Conservation (phyloP, 2,888 invertebrate species). For the Xanthorhoe designata region DNA sequence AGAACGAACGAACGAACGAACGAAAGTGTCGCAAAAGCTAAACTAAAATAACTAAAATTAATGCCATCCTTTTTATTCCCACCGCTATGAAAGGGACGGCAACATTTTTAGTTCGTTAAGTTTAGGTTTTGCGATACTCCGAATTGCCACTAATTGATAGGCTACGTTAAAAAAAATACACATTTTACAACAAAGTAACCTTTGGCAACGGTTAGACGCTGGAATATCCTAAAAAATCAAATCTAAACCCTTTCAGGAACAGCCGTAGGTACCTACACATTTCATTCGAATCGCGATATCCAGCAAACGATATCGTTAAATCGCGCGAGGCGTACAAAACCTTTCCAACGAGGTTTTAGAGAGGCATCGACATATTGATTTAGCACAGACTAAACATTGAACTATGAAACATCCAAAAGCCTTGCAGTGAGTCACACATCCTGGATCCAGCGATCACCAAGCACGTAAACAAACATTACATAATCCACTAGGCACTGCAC, state of each 20-base stretch:
- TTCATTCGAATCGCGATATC: slow-evolving; percentile 6
- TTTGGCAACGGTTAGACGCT: not conserved
- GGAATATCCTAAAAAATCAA: not conserved
- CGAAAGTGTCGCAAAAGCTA: too few relatives aligned
- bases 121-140: too few relatives aligned
- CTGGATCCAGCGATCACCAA: slow-evolving; percentile 23
- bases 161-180: not conserved
- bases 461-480: slow-evolving; percentile 44
- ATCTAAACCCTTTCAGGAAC: not conserved
- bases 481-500: slow-evolving; percentile 45
- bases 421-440: slow-evolving; percentile 37
- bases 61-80: too few relatives aligned
- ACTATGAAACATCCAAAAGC: slow-evolving; percentile 30
- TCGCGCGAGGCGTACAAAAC: slow-evolving; percentile 11
- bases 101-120: too few relatives aligned
- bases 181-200: not conserved
- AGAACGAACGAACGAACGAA: too few relatives aligned
- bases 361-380: slow-evolving; percentile 11
- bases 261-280: not conserved
- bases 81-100: too few relatives aligned
- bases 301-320: slow-evolving; percentile 4
- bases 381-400: slow-evolving; percentile 28
- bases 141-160: not conserved
- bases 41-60: too few relatives aligned
- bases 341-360: not conserved